A percentile compares a stretch with the other conserved stretches of the same genome.
Conservation (phyloP, 1,140 invertebrate species). For the Pteromalus puparum region DNA sequence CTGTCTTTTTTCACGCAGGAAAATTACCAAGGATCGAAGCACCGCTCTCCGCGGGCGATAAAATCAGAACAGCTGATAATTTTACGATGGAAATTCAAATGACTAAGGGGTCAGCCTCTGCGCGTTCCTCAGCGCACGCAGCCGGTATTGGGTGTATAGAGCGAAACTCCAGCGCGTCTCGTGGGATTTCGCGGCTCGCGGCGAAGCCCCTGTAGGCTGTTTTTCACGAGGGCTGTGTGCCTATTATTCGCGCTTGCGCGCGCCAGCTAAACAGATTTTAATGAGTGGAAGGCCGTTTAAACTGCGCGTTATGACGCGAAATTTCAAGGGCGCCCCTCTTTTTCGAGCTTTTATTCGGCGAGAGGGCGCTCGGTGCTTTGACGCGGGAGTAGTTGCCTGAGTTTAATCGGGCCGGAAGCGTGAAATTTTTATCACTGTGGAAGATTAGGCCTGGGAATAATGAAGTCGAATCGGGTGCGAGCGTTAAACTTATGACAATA, state of each 20-base stretch:
- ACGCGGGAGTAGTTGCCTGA: not conserved
- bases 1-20: not conserved
- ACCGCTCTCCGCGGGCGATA: slow-evolving; percentile 25
- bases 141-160: not conserved
- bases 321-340: slow-evolving; percentile 53
- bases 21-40: too few relatives aligned
- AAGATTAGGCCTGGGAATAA: slow-evolving; percentile 11
- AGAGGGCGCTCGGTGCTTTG: not conserved
- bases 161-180: slow-evolving; percentile 20
- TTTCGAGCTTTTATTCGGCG: slow-evolving; percentile 40
- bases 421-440: slow-evolving; percentile 27
- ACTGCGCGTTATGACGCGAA: slow-evolving; percentile 54
- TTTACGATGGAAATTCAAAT: slow-evolving; percentile 53
- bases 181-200: slow-evolving; percentile 2
- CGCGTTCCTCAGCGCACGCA: not conserved
- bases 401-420: not conserved
- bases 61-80: slow-evolving; percentile 54
- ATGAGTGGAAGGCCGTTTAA: slow-evolving; percentile 61
- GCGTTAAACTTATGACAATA: slow-evolving; percentile 31
- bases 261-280: slow-evolving; percentile 64
- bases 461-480: not conserved
- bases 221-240: slow-evolving; percentile 18
- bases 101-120: slow-evolving; percentile 6
- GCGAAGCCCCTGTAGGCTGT: slow-evolving; percentile 32
- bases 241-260: slow-evolving; percentile 51